These are phyloP conservation scores for Entomyzon cyanotis DNA, from an alignment of 2,113 vertebrate genomes.

Conservation along the genomic window DNA sequence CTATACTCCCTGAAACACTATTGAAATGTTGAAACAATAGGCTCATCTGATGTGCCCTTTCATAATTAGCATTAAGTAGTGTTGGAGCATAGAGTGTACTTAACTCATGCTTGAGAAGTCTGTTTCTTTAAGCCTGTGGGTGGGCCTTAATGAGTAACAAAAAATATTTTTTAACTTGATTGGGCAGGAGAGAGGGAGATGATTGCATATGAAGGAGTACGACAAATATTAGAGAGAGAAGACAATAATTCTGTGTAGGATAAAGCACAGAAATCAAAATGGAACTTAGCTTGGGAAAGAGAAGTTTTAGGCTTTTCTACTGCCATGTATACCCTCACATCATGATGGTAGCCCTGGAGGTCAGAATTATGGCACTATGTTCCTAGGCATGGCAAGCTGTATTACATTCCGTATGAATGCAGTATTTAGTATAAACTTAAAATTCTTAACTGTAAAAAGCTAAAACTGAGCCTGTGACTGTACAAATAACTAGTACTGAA, in stretches of 20 bases:
- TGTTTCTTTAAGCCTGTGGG: neutral
- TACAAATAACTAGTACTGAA: conserved; percentile 43
- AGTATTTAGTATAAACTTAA: conserved; percentile 54
- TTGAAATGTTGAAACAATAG: neutral
- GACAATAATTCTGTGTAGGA: neutral
- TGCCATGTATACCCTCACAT: conserved; percentile 12
- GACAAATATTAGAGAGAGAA: neutral
- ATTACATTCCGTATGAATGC: neutral
- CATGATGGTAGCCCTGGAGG: conserved; percentile 30
- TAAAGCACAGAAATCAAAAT: neutral
- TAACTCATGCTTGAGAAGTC: neutral
- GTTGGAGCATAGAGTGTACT: neutral
- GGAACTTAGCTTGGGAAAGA: neutral
- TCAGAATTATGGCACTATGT: conserved; percentile 44
- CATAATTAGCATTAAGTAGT: neutral
- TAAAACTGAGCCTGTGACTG: conserved; percentile 49
- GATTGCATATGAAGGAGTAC: neutral
- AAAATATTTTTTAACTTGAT: neutral
- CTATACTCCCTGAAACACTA: neutral
- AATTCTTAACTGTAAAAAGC: conserved; percentile 53
- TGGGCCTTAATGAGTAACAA: neutral
- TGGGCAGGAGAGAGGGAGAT: neutral
- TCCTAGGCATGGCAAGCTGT: conserved; percentile 56
- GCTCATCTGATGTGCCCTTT: neutral
- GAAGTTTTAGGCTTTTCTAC: neutral